Percentiles rank a stretch among this genome's conserved stretches.
Evolutionary conservation across 2,888 invertebrate genomes (phyloP).

Genomic region (Conchocele bisecta): DNA sequence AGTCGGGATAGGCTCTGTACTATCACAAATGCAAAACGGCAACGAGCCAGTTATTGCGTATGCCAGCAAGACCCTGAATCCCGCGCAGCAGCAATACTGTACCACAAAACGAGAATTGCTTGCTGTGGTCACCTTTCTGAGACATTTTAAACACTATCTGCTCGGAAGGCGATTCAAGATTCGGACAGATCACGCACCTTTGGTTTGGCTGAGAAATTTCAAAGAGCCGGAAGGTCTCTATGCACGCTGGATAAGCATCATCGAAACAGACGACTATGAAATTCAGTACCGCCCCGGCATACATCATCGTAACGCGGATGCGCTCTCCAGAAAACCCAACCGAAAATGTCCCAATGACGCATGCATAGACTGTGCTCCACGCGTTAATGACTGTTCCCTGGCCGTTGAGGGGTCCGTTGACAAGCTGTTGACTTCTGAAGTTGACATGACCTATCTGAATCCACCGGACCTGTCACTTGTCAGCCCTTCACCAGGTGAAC

Average conservation of each 20-base stretch:
- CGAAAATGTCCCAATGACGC: not conserved
- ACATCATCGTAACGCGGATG: conserved; percentile 40
- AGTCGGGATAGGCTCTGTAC: conserved; percentile 53
- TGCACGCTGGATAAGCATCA: conserved; percentile 43
- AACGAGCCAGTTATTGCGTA: conserved; percentile 55
- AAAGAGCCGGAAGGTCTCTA: conserved; percentile 48
- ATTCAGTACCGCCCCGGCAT: conserved; percentile 40
- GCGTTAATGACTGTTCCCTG: not conserved
- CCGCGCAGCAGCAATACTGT: conserved; percentile 42
- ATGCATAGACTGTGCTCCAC: not conserved
- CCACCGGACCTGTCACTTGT: not conserved
- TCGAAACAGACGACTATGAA: conserved; percentile 39
- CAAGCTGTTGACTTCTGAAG: not conserved
- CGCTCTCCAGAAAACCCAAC: conserved; percentile 37
- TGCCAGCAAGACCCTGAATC: conserved; percentile 40
- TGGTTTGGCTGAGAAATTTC: conserved; percentile 54
- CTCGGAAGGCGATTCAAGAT: conserved; percentile 49
- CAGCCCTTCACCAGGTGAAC: not conserved
- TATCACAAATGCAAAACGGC: conserved; percentile 51
- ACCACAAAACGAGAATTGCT: conserved; percentile 50
- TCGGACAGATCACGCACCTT: conserved; percentile 58
- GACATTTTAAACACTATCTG: conserved; percentile 56
- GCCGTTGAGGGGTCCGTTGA: not conserved
- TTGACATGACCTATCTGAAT: not conserved
- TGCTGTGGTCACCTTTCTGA: conserved; percentile 55